These are phyloP conservation scores for Oscheius sp. DNA, from an alignment of 2,888 invertebrate genomes.

Conservation along the genomic window DNA sequence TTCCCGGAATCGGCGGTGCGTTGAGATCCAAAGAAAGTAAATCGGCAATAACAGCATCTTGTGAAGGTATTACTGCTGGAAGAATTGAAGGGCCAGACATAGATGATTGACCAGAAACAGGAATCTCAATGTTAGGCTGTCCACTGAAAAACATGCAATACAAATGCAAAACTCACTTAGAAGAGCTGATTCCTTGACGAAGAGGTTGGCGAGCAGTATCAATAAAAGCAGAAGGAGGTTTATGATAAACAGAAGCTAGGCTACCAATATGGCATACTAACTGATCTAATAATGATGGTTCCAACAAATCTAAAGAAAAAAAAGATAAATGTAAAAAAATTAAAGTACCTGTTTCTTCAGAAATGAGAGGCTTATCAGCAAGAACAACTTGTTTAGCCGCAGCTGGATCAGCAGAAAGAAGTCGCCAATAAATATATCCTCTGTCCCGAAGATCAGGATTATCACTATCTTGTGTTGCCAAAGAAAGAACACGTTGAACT, in stretches of 20 bases:
- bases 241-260: slow-evolving; percentile 96
- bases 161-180: slow-evolving; percentile 21
- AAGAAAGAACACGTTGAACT: slow-evolving; percentile 84
- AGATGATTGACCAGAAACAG: neutral
- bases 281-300: slow-evolving; percentile 95
- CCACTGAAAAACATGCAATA: slow-evolving; percentile 32
- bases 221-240: slow-evolving; percentile 97
- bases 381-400: slow-evolving; percentile 97
- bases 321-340: slow-evolving; percentile 80
- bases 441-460: slow-evolving; percentile 97
- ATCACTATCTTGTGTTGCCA: slow-evolving; percentile 82
- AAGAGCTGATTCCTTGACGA: slow-evolving; percentile 39
- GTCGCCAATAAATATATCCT: slow-evolving; percentile 98
- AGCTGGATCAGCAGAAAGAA: slow-evolving; percentile 96
- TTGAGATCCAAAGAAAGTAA: slow-evolving; percentile 94
- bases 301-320: slow-evolving; percentile 83
- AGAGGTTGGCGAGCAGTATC: slow-evolving; percentile 78
- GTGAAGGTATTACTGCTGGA: slow-evolving; percentile 74
- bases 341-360: slow-evolving; percentile 76
- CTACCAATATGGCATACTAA: slow-evolving; percentile 96
- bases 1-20: slow-evolving; percentile 67
- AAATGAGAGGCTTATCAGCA: slow-evolving; percentile 97
- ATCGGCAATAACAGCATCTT: slow-evolving; percentile 95
- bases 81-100: neutral
- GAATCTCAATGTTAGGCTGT: slow-evolving; percentile 28